Conservation (phyloP, 1,140 invertebrate species). For the Aphelinus atriplicis region DNA sequence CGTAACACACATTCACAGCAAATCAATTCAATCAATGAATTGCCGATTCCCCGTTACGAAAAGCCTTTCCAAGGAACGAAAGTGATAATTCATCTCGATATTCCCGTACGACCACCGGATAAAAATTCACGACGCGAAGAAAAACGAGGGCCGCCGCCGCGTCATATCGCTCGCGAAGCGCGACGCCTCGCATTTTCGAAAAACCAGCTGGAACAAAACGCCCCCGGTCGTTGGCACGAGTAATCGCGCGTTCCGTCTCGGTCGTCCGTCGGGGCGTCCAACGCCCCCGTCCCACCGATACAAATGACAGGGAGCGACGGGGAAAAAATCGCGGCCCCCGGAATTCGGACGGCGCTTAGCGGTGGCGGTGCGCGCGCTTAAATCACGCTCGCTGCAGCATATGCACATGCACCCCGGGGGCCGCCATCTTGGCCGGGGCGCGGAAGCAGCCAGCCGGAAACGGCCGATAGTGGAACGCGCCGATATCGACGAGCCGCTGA, state of each 20-base stretch:
- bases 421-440: conserved; percentile 55
- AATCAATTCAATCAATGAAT: too few relatives aligned
- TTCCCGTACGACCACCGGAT: too few relatives aligned
- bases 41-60: too few relatives aligned
- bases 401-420: conserved; percentile 56
- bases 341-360: too few relatives aligned
- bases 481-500: not conserved
- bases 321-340: conserved; percentile 6
- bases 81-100: too few relatives aligned
- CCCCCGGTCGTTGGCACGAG: conserved; percentile 2
- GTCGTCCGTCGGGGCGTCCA: too few relatives aligned
- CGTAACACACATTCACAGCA: too few relatives aligned
- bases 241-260: conserved; percentile 23
- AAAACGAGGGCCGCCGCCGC: not conserved
- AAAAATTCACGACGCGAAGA: not conserved
- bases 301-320: conserved; percentile 25
- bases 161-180: not conserved
- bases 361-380: conserved; percentile 28
- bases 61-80: too few relatives aligned
- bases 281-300: not conserved
- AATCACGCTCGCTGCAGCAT: conserved; percentile 41
- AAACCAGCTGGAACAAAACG: too few relatives aligned
- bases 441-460: conserved; percentile 57
- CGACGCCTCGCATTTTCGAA: too few relatives aligned
- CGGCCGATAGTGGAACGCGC: conserved; percentile 56